These are phyloP conservation scores for Ambastaia sidthimunki DNA, from an alignment of 2,797 vertebrate genomes.

Conservation along the genomic window DNA sequence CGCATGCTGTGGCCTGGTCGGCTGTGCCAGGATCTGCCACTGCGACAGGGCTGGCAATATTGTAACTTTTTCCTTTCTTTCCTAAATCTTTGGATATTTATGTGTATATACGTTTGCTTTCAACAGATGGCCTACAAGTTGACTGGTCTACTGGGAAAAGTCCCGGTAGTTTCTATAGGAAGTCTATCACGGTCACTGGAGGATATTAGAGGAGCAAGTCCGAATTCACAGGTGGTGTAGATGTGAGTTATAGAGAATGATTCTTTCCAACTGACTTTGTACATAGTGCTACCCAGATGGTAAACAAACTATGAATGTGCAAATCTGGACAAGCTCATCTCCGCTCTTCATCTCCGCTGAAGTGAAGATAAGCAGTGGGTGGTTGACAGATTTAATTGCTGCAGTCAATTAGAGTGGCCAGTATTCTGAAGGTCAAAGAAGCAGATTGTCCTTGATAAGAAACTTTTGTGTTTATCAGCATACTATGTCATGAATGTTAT, in stretches of 20 bases:
- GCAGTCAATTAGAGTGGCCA: background rate
- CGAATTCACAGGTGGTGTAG: background rate
- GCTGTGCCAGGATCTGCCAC: background rate
- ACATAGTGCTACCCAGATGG: background rate
- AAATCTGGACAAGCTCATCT: background rate
- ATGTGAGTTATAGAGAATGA: background rate
- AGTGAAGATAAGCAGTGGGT: background rate
- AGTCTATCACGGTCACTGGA: too few species aligned
- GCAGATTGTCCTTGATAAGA: background rate
- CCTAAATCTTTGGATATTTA: constrained; percentile 4
- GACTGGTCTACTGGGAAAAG: background rate
- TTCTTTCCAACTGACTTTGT: background rate
- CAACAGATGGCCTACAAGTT: background rate
- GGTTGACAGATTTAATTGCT: background rate
- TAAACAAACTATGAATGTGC: background rate
- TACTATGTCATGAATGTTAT: background rate
- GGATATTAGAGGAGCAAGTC: background rate
- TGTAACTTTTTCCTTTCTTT: background rate
- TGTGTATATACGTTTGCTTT: background rate
- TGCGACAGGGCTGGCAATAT: background rate
- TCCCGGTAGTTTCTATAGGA: background rate
- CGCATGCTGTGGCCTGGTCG: background rate
- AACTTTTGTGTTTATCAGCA: background rate
- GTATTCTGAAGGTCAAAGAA: background rate
- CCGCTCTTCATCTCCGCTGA: background rate